These are phyloP conservation scores for Lasioglossum zephyrum DNA, from an alignment of 2,888 invertebrate species.

Conservation along the genomic window DNA sequence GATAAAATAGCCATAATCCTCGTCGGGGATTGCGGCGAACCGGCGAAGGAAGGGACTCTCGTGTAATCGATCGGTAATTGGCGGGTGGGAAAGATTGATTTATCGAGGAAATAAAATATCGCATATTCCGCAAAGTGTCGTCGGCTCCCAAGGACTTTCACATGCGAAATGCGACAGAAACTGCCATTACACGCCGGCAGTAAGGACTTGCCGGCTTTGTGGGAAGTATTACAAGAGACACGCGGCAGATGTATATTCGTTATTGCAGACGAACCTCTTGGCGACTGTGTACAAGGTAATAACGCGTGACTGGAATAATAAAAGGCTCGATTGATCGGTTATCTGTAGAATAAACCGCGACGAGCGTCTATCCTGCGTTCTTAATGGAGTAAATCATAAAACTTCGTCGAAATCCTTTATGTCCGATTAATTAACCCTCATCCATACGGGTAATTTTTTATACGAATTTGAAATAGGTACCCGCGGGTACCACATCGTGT, in stretches of 20 bases:
- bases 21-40: background rate
- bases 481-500: too few species aligned
- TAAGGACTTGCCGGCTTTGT: background rate
- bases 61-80: slow-evolving; percentile 4
- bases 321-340: slow-evolving; percentile 14
- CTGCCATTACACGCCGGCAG: background rate
- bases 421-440: background rate
- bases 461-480: too few species aligned
- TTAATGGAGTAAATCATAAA: background rate
- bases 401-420: background rate
- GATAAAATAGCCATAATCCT: background rate
- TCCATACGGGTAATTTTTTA: too few species aligned
- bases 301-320: slow-evolving; percentile 49
- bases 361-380: background rate
- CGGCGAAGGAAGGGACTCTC: background rate
- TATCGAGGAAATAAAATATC: background rate
- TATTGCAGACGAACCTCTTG: slow-evolving; percentile 36
- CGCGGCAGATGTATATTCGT: slow-evolving; percentile 34
- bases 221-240: background rate
- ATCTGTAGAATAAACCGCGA: slow-evolving; percentile 13
- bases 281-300: slow-evolving; percentile 34
- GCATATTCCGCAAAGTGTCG: background rate
- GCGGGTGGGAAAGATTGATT: background rate
- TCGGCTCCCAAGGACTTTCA: slow-evolving; percentile 1
- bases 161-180: background rate